phyloP scores from a whole-genome alignment of 35 echinoderm and acorn worm genomes.

The Lytechinus pictus region DNA sequence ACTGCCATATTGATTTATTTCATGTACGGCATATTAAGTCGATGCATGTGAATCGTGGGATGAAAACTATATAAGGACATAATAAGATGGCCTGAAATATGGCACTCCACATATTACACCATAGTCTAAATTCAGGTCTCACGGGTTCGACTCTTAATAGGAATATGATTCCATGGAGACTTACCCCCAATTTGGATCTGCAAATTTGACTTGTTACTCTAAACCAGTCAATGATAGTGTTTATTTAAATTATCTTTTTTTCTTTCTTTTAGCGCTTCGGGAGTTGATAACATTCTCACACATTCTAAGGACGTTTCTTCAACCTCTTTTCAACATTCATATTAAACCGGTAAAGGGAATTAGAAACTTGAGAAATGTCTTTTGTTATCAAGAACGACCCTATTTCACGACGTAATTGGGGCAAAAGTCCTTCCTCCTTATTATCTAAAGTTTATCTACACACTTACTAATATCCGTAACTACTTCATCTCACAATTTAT shows the following conservation, averaged over 20 bases:
- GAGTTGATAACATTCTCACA: conserved; percentile 4
- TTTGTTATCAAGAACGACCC: background rate
- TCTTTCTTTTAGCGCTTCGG: background rate
- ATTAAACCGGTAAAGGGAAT: background rate
- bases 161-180: conserved; percentile 11
- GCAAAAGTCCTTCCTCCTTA: background rate
- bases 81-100: background rate
- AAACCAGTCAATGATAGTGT: conserved; percentile 36
- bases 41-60: background rate
- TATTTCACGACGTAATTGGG: background rate
- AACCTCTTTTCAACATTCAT: background rate
- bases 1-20: conserved; percentile 40
- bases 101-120: conserved; percentile 17
- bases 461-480: background rate
- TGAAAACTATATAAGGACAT: background rate
- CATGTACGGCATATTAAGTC: conserved; percentile 29
- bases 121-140: conserved; percentile 4
- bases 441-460: background rate
- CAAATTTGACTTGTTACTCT: conserved; percentile 43
- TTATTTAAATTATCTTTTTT: conserved; percentile 21
- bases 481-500: background rate
- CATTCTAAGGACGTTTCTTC: background rate
- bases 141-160: background rate
- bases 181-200: conserved; percentile 5
- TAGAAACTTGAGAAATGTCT: conserved; percentile 11